Conservation (phyloP, 1,140 invertebrate species). For the Chironomus striatipennis region DNA sequence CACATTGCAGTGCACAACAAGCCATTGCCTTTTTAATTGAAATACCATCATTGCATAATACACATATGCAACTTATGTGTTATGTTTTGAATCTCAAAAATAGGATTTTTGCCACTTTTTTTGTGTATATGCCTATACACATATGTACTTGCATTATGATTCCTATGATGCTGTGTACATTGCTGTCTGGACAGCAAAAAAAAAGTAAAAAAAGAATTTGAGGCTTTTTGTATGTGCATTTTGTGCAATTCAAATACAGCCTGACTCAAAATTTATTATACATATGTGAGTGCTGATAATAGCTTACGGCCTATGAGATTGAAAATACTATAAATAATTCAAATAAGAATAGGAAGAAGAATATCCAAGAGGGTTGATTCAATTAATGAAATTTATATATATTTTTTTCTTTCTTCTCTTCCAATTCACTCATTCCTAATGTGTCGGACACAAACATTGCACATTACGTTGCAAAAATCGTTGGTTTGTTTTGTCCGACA, state of each 20-base stretch:
- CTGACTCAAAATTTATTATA: background rate
- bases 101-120: too few species aligned
- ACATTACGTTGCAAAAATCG: background rate
- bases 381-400: background rate
- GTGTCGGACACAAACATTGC: conserved; percentile 4
- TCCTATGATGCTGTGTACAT: background rate
- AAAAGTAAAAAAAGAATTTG: background rate
- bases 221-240: background rate
- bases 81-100: background rate
- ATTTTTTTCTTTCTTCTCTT: too few species aligned
- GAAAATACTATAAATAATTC: too few species aligned
- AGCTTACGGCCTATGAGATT: background rate
- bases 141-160: background rate
- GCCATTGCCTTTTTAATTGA: background rate
- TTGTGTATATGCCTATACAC: too few species aligned
- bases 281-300: conserved; percentile 2
- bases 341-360: background rate
- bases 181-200: background rate
- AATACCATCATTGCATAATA: background rate
- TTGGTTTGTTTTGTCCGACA: background rate
- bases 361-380: background rate
- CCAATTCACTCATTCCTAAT: background rate
- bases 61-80: background rate
- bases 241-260: background rate
- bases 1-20: too few species aligned